phyloP scores from a whole-genome alignment of 1,140 invertebrate genomes.

The Macrotrachela quadricornifera region DNA sequence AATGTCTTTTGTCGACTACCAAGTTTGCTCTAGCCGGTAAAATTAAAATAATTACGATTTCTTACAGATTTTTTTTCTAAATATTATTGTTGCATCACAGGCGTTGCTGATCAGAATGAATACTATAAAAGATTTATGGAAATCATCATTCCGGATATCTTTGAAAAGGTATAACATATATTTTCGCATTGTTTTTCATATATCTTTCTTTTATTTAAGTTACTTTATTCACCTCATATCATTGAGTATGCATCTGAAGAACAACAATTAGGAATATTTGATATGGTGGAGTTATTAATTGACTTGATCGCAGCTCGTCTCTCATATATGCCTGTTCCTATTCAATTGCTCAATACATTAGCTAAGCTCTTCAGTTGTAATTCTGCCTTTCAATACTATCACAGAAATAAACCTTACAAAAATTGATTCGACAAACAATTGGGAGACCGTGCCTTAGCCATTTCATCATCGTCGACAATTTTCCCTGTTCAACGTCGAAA shows the following conservation, averaged over 20 bases:
- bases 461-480: conserved; percentile 24
- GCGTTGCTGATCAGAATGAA: conserved; percentile 30
- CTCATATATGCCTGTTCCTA: conserved; percentile 20
- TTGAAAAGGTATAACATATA: conserved; percentile 25
- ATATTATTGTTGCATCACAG: conserved; percentile 10
- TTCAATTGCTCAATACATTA: conserved; percentile 23
- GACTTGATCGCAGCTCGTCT: conserved; percentile 31
- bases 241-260: conserved; percentile 34
- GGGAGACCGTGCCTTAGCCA: conserved; percentile 13
- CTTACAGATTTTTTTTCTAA: not conserved
- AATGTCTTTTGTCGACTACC: conserved; percentile 32
- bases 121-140: conserved; percentile 33
- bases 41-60: not conserved
- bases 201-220: conserved; percentile 11
- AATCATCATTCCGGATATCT: conserved; percentile 34
- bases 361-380: conserved; percentile 32
- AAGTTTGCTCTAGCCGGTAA: conserved; percentile 30
- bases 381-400: conserved; percentile 33
- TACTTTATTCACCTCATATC: conserved; percentile 32
- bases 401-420: conserved; percentile 32
- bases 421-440: conserved; percentile 15
- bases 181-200: not conserved
- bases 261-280: conserved; percentile 35
- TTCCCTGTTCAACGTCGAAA: conserved; percentile 25
- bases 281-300: conserved; percentile 33